A percentile compares a stretch with the other conserved stretches of the same genome.
Evolutionary conservation across 2,888 invertebrate species (phyloP).

Genomic region (Neoaliturus tenellus): DNA sequence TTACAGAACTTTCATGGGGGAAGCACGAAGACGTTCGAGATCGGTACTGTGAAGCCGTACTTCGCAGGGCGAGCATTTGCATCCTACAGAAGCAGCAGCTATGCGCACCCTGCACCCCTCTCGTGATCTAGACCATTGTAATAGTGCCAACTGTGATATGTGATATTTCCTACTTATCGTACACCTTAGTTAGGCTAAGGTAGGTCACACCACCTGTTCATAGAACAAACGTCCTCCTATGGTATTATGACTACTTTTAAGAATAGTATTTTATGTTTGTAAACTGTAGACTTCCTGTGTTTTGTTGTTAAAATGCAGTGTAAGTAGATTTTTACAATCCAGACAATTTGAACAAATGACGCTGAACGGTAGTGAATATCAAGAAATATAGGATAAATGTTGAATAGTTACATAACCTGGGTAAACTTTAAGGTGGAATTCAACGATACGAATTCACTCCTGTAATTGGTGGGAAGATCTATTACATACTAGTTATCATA

Average conservation of each 20-base stretch:
- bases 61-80: conserved; percentile 16
- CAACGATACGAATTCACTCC: background rate
- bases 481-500: background rate
- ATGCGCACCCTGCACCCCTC: background rate
- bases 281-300: background rate
- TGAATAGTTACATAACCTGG: background rate
- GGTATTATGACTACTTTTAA: conserved; percentile 9
- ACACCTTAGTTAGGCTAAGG: conserved; percentile 13
- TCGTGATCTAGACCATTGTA: background rate
- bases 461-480: background rate
- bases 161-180: conserved; percentile 31
- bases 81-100: background rate
- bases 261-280: background rate
- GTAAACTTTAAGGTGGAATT: background rate
- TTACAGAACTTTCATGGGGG: background rate
- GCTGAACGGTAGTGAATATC: background rate
- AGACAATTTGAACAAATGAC: background rate
- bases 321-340: background rate
- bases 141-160: conserved; percentile 15
- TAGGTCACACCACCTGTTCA: background rate
- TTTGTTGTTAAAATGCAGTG: background rate
- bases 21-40: conserved; percentile 14
- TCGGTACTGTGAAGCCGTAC: conserved; percentile 32
- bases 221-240: background rate
- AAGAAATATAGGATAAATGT: background rate